Percentiles rank a stretch among this genome's conserved stretches.
Evolutionary conservation across 1,140 invertebrate species (phyloP).

Genomic region (Sipha flava): DNA sequence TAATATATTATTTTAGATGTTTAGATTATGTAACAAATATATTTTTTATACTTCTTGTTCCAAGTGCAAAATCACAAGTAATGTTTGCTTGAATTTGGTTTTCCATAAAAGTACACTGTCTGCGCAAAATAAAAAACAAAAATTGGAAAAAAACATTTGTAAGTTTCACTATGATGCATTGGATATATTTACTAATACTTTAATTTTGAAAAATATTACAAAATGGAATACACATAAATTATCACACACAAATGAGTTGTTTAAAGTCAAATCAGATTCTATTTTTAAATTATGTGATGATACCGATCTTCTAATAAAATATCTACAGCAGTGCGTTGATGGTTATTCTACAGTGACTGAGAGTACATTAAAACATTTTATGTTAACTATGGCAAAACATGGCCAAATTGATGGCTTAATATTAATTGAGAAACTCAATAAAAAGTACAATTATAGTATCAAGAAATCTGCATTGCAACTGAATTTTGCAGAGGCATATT

Average conservation of each 20-base stretch:
- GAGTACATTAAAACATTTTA: background rate
- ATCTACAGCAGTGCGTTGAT: background rate
- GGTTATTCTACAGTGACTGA: background rate
- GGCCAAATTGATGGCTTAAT: background rate
- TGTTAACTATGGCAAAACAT: background rate
- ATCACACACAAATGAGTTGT: too few species aligned
- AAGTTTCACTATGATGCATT: background rate
- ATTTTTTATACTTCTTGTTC: background rate
- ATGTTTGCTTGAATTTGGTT: background rate
- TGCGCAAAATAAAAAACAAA: background rate
- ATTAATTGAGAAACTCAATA: background rate
- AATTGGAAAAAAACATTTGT: background rate
- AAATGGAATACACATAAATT: background rate
- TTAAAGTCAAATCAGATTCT: background rate
- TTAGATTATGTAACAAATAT: background rate
- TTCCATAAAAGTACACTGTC: background rate
- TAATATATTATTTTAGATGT: background rate
- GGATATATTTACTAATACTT: background rate
- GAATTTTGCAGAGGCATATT: background rate
- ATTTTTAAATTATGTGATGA: background rate
- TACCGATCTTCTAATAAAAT: background rate
- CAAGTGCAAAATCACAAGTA: background rate
- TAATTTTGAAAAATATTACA: background rate
- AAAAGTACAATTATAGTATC: background rate
- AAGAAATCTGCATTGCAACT: background rate